Evolutionary conservation across 92 coral and sea anemone genomes (phyloP), one percentile per base, ranked within the genome.

Genomic region (Porites divaricata): DNA sequence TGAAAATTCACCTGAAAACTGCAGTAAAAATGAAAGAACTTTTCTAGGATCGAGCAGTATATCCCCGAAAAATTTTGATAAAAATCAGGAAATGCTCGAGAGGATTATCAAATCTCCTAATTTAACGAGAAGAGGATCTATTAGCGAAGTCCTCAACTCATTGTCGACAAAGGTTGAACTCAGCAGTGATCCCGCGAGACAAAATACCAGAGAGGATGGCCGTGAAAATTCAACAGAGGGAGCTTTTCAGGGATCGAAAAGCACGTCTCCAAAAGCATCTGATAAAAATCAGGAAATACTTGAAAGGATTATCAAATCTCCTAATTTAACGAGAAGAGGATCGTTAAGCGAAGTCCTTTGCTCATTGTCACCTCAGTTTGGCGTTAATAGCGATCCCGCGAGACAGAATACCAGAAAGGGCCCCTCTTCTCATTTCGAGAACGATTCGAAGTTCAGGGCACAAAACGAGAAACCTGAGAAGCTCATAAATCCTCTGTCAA

Each of bases 71-170:
- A 67, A 23, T 67, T 11, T 17, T 28, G 35, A 53, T 24, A 52
- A 0, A 15, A 54, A 67, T 19, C 65, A 80, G 9, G 75, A 53
- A 48, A 26, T 67, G 74, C 84, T 80, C 54, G 84, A 66, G 45
- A 67, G 67, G 75, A 67, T 67, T 13, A 51, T 79, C 26, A 65
- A 16, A 16, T 79, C 83, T 67, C 75, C 63, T 51, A 23, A 64
- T 64, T 50, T 66, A 15, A 67, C 83, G 52, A 66, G 75, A 9
- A 79, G n/a, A n/a, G 83, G 66, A 50, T 79, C 83, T 53, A 22
- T 80, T 52, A 80, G 66, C 35, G 75, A 80, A 5, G n/a, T 80
- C 53, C 67, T 80, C 2, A 67, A 25, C 17, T 67, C 65, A 14
- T 8, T 80, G 9, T 80, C 84, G 12, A 21, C 26, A 25, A 9